Base-by-base conservation (phyloP, 2,113 vertebrate genomes). In the Prolemur simus region DNA sequence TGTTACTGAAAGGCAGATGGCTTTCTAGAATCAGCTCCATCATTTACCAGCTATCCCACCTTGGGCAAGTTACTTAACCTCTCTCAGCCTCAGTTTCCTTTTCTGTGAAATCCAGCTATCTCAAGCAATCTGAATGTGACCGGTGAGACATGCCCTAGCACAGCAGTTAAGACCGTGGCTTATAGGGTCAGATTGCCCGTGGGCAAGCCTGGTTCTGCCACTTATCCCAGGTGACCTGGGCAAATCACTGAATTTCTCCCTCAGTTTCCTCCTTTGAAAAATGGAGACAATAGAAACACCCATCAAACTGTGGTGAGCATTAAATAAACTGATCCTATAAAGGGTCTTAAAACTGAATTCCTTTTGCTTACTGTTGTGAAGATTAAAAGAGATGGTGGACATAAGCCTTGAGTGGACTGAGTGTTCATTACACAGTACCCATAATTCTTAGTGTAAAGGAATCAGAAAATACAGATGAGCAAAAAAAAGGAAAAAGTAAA, bases 191-290 rank as follows among this genome's bases (percentile, higher is more conserved):
- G 64, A 39, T 29, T 2, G 3, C 18, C 12, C 6, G 29, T 42
- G 29, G 25, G 60, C 52, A 71, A 87, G 23, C 34, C 42, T 37
- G 69, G 37, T 37, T 89, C 80, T 71, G 39, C n/a, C 76, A 27
- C 58, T 66, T 60, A 77, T 13, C 13, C 74, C 32, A 49, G 34
- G 25, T 64, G 45, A 37, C 68, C 68, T 83, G 18, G 7, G 6
- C 39, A 83, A 54, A 37, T 76, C 58, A n/a, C 20, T 32, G 66
- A 63, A 25, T 3, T 14, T 37, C n/a, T 91, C 82, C 18, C 21
- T 91, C 49, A 80, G 27, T 71, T 84, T 47, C 81, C 29, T 66
- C 29, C 64, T 92, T 69, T n/a, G 63, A 93, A 94, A 92, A 90
- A 39, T 34, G 66, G 37, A 39, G 10, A n/a, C 47, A 29, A 68